Base-by-base conservation (phyloP, 2,888 invertebrate species). In the Agonopterix heracliana region DNA sequence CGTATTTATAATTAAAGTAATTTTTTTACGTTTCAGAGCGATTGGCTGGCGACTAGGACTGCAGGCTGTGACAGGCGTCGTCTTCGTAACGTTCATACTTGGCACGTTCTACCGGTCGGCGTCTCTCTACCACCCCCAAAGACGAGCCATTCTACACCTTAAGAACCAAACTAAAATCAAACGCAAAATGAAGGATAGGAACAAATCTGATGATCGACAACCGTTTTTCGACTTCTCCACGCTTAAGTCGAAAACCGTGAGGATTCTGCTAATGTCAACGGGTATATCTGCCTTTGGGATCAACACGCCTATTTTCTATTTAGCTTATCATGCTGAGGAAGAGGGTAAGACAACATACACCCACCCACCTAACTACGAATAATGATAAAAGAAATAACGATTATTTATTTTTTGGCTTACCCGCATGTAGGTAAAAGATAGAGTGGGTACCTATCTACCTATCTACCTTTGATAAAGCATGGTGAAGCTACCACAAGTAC, bases 31-130 rank as follows among this genome's bases (percentile, higher is more conserved):
- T 50, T 89, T 43, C 83, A 95, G 95, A 64, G 92, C 93, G 55
- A 90, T 95, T 48, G 93, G 94, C 40, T 96, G 95, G 96, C 92
- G 95, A 59, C 81, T 95, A 55, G 95, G 95, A 40, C 90, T 96
- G 17, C 96, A 96, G 80, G 93, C 94, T 35, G 93, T 96, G 38
- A 95, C 96, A n/a, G 95, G 94, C 44, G 92, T 93, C 11, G 92
- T 96, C 40, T 94, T 95, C 64, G 87, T 93, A 45, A 95, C 95
- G 0, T 96, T 96, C 74, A 93, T 96, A 66, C 90, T 96, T 34
- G 96, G 96, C 47, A 95, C 95, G 4, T 94, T 95, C 82, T 96
- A 96, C 82, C 92, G 96, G 35, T 96, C 96, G 5, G 96, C 96
- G 0, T 95, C 96, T 0, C 89, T 96, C 8, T 96, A 96, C 80